A percentile compares a stretch with the other conserved stretches of the same genome.
These are phyloP conservation scores for Ciconia boyciana DNA, from an alignment of 2,113 vertebrate genomes.

Conservation along the genomic window DNA sequence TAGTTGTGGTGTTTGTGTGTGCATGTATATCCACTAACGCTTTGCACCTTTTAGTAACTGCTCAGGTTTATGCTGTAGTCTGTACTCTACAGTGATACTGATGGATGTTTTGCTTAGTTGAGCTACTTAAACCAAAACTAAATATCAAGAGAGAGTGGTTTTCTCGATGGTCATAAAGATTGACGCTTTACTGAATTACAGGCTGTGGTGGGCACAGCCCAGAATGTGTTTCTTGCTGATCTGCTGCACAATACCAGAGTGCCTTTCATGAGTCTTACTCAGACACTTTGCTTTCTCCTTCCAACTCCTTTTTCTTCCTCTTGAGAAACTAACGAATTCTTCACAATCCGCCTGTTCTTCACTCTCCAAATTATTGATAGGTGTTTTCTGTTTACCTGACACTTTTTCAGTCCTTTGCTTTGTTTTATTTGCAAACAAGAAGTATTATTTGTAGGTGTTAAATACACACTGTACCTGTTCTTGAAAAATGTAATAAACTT, in stretches of 20 bases:
- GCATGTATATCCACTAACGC: neutral
- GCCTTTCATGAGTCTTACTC: neutral
- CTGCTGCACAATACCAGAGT: neutral
- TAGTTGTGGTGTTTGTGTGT: neutral
- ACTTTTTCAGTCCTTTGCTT: neutral
- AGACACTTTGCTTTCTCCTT: neutral
- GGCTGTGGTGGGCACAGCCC: neutral
- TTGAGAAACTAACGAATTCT: neutral
- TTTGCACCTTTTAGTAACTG: neutral
- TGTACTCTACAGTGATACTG: neutral
- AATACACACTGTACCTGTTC: neutral
- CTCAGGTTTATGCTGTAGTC: neutral
- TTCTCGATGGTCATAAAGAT: fast-evolving
- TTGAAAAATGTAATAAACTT: neutral
- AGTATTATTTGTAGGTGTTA: neutral
- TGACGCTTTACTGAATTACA: neutral
- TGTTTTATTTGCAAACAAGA: neutral
- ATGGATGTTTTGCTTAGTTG: neutral
- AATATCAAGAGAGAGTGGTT: neutral
- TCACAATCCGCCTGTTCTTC: neutral
- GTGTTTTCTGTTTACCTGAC: neutral
- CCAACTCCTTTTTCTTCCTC: neutral
- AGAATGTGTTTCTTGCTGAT: neutral
- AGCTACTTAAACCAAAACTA: neutral
- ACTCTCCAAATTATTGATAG: neutral